These are phyloP conservation scores for Hemistola chrysoprasaria DNA, from an alignment of 2,888 invertebrate genomes.

Conservation along the genomic window DNA sequence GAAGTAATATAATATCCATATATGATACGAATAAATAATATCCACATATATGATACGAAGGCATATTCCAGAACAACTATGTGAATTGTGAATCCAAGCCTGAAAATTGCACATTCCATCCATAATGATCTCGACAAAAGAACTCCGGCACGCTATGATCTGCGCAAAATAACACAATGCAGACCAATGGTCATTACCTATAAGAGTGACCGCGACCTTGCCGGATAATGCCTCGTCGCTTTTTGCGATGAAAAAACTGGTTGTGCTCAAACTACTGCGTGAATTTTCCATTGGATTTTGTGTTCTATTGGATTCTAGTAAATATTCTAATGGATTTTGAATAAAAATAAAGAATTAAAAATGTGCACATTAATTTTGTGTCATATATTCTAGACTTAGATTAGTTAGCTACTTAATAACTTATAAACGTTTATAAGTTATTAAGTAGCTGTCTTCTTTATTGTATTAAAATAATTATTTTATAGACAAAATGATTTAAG, in stretches of 20 bases:
- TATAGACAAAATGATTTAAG: too few relatives aligned
- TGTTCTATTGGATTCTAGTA: neutral
- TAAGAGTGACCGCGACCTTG: constrained; percentile 45
- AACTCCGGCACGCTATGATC: constrained; percentile 30
- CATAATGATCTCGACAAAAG: constrained; percentile 27
- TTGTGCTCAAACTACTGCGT: constrained; percentile 1
- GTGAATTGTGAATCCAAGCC: constrained; percentile 9
- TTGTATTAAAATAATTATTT: too few relatives aligned
- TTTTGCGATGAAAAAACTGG: constrained; percentile 16
- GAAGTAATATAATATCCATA: too few relatives aligned
- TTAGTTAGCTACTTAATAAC: too few relatives aligned
- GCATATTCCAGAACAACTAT: constrained; percentile 9
- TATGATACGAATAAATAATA: too few relatives aligned
- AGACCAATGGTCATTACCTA: constrained; percentile 29
- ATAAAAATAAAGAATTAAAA: too few relatives aligned
- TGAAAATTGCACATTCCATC: constrained; percentile 18
- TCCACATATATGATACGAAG: too few relatives aligned
- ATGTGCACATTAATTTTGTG: too few relatives aligned
- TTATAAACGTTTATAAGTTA: too few relatives aligned
- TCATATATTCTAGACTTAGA: too few relatives aligned
- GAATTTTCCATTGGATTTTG: constrained; percentile 1
- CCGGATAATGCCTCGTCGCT: constrained; percentile 24
- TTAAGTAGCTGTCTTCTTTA: too few relatives aligned
- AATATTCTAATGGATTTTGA: too few relatives aligned
- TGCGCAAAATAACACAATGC: constrained; percentile 35